These are phyloP conservation scores for Chamaea fasciata DNA, from an alignment of 2,113 vertebrate species.

Conservation along the genomic window DNA sequence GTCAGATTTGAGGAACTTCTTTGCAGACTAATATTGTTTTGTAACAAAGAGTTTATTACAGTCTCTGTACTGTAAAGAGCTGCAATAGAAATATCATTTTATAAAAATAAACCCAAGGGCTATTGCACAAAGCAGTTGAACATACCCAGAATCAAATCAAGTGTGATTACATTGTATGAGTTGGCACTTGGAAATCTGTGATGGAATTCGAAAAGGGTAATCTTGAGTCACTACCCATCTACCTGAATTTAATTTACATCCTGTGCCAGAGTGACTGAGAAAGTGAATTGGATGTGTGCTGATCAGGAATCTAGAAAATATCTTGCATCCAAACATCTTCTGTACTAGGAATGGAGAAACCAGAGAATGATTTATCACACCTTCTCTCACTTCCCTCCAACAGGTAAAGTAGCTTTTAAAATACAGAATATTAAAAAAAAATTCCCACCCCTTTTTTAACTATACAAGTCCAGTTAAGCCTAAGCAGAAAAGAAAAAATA, in stretches of 20 bases:
- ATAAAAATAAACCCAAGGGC: not conserved
- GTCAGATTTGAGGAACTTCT: not conserved
- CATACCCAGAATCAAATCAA: not conserved
- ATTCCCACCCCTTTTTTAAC: rapidly evolving
- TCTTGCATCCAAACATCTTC: not conserved
- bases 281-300: not conserved
- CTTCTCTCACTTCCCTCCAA: not conserved
- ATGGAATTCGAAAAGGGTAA: not conserved
- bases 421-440: not conserved
- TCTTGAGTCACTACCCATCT: not conserved
- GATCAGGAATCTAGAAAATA: not conserved
- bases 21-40: not conserved
- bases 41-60: not conserved
- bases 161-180: not conserved
- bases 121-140: not conserved
- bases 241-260: not conserved
- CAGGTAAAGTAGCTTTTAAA: not conserved
- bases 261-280: not conserved
- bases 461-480: not conserved
- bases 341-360: not conserved
- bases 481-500: not conserved
- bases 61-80: not conserved
- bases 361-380: not conserved
- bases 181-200: not conserved
- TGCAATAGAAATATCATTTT: not conserved